Conservation (phyloP, 2,797 vertebrate genomes). For the Coluber constrictor region DNA sequence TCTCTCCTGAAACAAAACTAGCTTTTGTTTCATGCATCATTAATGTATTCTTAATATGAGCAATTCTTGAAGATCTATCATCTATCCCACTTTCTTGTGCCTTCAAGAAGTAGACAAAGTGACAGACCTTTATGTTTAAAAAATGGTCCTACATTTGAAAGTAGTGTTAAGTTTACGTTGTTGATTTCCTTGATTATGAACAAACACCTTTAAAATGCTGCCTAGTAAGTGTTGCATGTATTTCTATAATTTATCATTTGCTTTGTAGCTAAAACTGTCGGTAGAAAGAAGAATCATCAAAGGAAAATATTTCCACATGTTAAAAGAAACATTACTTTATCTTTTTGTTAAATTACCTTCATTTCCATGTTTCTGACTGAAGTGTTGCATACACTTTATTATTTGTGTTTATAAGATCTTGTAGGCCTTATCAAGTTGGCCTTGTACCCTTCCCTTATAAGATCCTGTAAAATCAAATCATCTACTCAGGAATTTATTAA, state of each 20-base stretch:
- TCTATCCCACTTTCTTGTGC: not conserved
- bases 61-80: not conserved
- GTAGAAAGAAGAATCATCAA: not conserved
- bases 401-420: not conserved
- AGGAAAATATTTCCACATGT: not conserved
- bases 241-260: not conserved
- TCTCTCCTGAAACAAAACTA: slow-evolving; percentile 69
- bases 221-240: not conserved
- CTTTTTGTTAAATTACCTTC: not conserved
- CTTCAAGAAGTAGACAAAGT: not conserved
- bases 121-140: not conserved
- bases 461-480: not conserved
- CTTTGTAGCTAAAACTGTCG: not conserved
- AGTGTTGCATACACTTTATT: not conserved
- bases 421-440: not conserved
- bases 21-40: slow-evolving; percentile 33
- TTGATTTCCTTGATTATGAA: not conserved
- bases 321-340: not conserved
- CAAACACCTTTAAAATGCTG: not conserved
- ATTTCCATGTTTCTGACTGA: not conserved
- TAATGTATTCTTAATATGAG: not conserved
- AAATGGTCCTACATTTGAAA: not conserved
- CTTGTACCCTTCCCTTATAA: not conserved
- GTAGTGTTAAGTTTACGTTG: not conserved
- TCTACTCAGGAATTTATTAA: not conserved